Evolutionary conservation across 2,113 vertebrate genomes (phyloP), one percentile per base, ranked within the genome.

Genomic region (Montifringilla adamsi): DNA sequence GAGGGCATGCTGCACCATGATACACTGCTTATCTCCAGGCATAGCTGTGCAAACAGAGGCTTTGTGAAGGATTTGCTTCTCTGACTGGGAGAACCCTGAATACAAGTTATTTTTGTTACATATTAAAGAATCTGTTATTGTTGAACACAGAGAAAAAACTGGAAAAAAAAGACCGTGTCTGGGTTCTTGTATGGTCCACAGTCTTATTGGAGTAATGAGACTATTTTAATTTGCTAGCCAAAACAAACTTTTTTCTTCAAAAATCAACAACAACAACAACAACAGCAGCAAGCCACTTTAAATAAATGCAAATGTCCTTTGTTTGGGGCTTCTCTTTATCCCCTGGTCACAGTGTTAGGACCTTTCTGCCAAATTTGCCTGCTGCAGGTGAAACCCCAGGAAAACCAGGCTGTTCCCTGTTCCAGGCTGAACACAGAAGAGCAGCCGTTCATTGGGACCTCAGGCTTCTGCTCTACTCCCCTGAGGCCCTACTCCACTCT

Each of bases 91-190:
- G 21, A 87, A 87, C 20, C 37, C 27, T 49, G 69, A 91, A 89
- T 47, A 64, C 20, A 78, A 60, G 26, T 43, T 67, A 33, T 39
- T 90, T 83, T n/a, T 72, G 30, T 59, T 50, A 52, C 5, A 15
- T 72, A 30, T 60, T 78, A 26, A 39, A 89, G 64, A 90, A 77
- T 4, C 10, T 67, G 4, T 49, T 73, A 43, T 7, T 74, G 7
- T 12, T 81, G 27, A 64, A n/a, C 12, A 39, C 9, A 60, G 43
- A 62, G 20, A 4, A 35, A 78, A 50, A 89, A 55, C 7, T 21
- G 21, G 13, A 43, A 77, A 72, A 47, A 50, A 47, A 14, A n/a
- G 9, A 17, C 1, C 0, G 0, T 44, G 2, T 63, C 37, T 21
- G 64, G 1, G 19, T 67, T 55, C 49, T 30, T 64, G 16, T 15